A percentile compares a stretch with the other conserved stretches of the same genome.
Conservation (phyloP, 2,888 invertebrate species). For the Melolontha melolontha region DNA sequence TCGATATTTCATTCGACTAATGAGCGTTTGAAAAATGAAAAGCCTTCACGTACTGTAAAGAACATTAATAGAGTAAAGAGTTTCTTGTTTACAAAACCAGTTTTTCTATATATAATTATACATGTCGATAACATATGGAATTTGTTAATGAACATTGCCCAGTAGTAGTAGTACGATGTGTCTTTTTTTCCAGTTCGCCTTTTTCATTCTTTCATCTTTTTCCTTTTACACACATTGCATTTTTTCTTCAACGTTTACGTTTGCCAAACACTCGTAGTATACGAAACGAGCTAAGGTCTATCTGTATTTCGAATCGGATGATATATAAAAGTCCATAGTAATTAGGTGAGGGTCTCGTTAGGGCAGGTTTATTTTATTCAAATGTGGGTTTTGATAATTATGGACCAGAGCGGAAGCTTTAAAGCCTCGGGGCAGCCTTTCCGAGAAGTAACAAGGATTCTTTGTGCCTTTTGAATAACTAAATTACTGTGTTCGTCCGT, state of each 20-base stretch:
- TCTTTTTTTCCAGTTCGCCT: conserved; percentile 23
- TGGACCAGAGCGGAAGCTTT: conserved; percentile 60
- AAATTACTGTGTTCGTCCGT: conserved; percentile 50
- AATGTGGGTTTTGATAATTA: conserved; percentile 64
- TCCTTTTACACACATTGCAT: conserved; percentile 1
- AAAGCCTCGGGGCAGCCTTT: conserved; percentile 57
- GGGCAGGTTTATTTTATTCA: conserved; percentile 49
- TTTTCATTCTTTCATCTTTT: conserved; percentile 27
- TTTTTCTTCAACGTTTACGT: conserved; percentile 8
- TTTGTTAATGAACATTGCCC: conserved; percentile 37
- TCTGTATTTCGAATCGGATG: conserved; percentile 32
- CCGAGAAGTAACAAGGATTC: conserved; percentile 63
- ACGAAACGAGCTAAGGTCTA: conserved; percentile 19
- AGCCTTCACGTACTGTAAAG: conserved; percentile 32
- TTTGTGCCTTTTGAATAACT: conserved; percentile 56
- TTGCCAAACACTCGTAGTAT: conserved; percentile 18
- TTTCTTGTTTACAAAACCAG: conserved; percentile 36
- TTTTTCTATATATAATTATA: conserved; percentile 35
- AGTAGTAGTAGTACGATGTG: conserved; percentile 25
- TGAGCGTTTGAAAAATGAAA: conserved; percentile 36
- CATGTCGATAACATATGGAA: conserved; percentile 29
- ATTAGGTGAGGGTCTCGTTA: conserved; percentile 55
- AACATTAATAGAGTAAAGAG: conserved; percentile 37
- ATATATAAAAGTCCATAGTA: conserved; percentile 51
- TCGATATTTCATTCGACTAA: conserved; percentile 36